Conservation (phyloP, 2,888 invertebrate species). For the Bombylius major region DNA sequence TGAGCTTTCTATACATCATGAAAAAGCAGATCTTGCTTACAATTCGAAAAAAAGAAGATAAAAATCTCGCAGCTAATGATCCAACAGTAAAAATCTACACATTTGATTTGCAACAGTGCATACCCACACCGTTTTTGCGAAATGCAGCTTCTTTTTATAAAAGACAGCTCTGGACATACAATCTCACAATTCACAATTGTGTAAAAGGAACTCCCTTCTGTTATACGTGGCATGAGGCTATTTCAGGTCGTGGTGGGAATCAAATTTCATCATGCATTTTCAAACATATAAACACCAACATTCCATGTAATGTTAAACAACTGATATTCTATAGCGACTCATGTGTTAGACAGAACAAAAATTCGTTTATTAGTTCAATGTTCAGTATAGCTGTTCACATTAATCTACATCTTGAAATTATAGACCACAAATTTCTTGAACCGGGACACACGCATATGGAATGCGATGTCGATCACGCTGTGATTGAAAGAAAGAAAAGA, state of each 20-base stretch:
- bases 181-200: neutral
- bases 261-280: neutral
- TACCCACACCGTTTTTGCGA: neutral
- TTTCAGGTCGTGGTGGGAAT: neutral
- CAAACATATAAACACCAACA: neutral
- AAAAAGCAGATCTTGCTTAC: neutral
- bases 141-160: neutral
- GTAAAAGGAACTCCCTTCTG: neutral
- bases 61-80: neutral
- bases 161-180: neutral
- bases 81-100: neutral
- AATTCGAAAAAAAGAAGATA: neutral
- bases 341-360: neutral
- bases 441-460: neutral
- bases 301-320: neutral
- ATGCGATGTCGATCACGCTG: neutral
- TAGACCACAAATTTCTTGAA: neutral
- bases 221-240: neutral
- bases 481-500: neutral
- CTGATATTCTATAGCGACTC: neutral
- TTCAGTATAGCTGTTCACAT: neutral
- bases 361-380: neutral
- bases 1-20: neutral
- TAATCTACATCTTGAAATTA: neutral
- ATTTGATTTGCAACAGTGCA: neutral